These are phyloP conservation scores for Amblyraja radiata DNA, from an alignment of 2,797 vertebrate species.

Conservation along the genomic window DNA sequence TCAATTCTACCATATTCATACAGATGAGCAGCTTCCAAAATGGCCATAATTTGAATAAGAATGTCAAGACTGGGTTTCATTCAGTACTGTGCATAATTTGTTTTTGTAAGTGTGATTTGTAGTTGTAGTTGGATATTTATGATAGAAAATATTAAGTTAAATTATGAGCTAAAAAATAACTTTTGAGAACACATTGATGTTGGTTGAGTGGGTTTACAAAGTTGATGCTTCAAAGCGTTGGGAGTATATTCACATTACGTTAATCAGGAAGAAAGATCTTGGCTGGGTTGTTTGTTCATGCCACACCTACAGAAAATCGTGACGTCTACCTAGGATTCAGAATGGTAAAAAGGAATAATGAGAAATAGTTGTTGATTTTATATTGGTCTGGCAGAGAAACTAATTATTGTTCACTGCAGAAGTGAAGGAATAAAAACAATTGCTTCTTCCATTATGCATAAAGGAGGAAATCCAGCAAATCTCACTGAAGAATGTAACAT, in stretches of 20 bases:
- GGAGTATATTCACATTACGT: not conserved
- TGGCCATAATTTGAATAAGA: conserved; percentile 15
- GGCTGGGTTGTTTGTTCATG: not conserved
- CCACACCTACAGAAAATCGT: not conserved
- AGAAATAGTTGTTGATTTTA: not conserved
- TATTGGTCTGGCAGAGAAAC: not conserved
- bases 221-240: not conserved
- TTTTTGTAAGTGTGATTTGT: not conserved
- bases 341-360: not conserved
- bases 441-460: not conserved
- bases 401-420: not conserved
- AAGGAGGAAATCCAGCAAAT: not conserved
- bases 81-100: not conserved
- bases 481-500: not conserved
- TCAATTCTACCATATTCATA: not conserved
- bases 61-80: not conserved
- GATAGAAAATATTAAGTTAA: not conserved
- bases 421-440: not conserved
- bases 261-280: not conserved
- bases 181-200: not conserved
- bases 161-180: not conserved
- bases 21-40: not conserved
- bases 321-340: not conserved
- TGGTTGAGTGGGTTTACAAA: not conserved
- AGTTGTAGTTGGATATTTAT: not conserved